phyloP scores from a whole-genome alignment of 2,888 invertebrate species.

The Orthosia cruda region DNA sequence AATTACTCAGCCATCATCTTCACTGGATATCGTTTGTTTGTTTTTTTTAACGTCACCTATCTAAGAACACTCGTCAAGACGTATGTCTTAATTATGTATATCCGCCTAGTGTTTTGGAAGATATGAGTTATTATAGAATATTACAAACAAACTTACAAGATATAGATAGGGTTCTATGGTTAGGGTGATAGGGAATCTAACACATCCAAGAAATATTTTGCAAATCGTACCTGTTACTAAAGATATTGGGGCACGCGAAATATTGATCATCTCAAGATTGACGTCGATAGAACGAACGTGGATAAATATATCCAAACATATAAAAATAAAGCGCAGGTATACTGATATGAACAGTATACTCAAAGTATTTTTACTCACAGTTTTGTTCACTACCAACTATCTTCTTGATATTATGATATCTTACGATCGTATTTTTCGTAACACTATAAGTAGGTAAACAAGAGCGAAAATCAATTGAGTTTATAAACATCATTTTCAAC shows the following conservation, averaged over 20 bases:
- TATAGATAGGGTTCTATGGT: no score
- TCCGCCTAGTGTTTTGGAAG: no score
- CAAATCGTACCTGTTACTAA: not conserved
- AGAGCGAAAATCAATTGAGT: not conserved
- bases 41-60: no score
- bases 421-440: not conserved
- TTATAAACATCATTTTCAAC: not conserved
- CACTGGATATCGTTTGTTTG: no score
- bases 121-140: no score
- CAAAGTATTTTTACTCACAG: slow-evolving; percentile 24
- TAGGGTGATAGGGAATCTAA: no score
- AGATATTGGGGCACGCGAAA: slow-evolving; percentile 23
- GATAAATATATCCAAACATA: slow-evolving; percentile 23
- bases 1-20: no score
- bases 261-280: slow-evolving; percentile 35
- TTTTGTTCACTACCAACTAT: slow-evolving; percentile 8
- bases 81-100: no score
- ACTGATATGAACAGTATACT: slow-evolving; percentile 3
- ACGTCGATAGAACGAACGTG: slow-evolving; percentile 25
- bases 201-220: no score
- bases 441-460: not conserved
- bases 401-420: slow-evolving; percentile 4
- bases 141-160: no score
- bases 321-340: slow-evolving; percentile 33
- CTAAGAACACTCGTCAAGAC: no score